Conservation (phyloP, 2,888 invertebrate species). For the Coelopa pilipes region DNA sequence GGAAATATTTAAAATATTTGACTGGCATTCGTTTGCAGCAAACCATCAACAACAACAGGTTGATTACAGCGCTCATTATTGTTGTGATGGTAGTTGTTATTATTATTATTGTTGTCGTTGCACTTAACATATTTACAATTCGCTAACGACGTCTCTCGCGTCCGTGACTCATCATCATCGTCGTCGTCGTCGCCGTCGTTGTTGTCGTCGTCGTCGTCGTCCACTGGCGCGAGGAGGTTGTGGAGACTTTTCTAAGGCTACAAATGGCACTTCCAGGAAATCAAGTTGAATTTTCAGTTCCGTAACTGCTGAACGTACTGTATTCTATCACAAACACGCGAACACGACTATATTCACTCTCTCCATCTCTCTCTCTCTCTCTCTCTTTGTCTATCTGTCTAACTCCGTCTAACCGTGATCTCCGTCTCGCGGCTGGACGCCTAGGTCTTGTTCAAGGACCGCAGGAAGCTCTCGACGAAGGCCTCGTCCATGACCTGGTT, state of each 20-base stretch:
- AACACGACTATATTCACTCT: background rate
- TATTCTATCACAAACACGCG: background rate
- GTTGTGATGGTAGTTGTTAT: background rate
- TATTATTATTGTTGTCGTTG: conserved; percentile 31
- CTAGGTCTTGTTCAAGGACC: conserved; percentile 46
- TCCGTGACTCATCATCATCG: background rate
- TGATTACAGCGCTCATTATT: too few relatives aligned
- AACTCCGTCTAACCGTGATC: background rate
- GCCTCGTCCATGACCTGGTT: conserved; percentile 47
- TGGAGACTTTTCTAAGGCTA: conserved; percentile 18
- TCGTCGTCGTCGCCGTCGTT: background rate
- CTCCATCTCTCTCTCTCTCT: background rate
- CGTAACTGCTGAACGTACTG: too few relatives aligned
- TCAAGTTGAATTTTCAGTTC: too few relatives aligned
- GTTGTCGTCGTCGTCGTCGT: background rate
- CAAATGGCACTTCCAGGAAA: conserved; percentile 17
- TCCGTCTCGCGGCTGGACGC: conserved; percentile 3
- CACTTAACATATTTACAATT: conserved; percentile 38
- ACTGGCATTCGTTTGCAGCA: conserved; percentile 33
- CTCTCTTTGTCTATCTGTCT: background rate
- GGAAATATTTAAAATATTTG: conserved; percentile 8
- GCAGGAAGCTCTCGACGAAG: conserved; percentile 53
- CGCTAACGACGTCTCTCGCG: conserved; percentile 21
- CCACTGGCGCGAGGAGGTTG: background rate
- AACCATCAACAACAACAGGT: background rate